Percentiles rank a stretch among this genome's conserved stretches.
phyloP scores from a whole-genome alignment of 1,140 invertebrate genomes.

The Zaprionus nigranus region DNA sequence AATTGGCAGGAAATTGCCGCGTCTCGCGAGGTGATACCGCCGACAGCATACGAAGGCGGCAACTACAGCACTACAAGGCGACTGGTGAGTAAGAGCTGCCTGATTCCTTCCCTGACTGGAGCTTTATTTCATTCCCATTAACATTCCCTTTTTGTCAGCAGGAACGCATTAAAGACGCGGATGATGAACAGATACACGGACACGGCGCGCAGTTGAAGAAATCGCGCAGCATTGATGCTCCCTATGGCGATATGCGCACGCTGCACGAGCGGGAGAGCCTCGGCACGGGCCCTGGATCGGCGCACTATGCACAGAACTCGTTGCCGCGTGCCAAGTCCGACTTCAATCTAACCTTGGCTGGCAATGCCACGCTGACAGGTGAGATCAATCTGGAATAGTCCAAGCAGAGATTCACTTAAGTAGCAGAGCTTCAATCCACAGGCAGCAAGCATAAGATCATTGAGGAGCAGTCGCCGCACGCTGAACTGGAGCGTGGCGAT shows the following conservation, averaged over 20 bases:
- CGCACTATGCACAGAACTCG: conserved; percentile 85
- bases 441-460: conserved; percentile 72
- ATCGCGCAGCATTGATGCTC: conserved; percentile 94
- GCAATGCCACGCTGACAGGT: conserved; percentile 51
- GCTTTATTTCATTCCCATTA: background rate
- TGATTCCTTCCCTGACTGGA: background rate
- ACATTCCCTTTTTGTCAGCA: conserved; percentile 11
- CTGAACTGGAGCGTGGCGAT: conserved; percentile 63
- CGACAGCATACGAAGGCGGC: conserved; percentile 74
- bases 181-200: conserved; percentile 61
- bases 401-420: background rate
- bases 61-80: conserved; percentile 66
- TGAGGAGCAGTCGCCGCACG: conserved; percentile 56
- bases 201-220: conserved; percentile 90
- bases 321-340: conserved; percentile 93
- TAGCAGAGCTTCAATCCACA: no score
- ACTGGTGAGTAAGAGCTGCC: conserved; percentile 64
- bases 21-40: conserved; percentile 90
- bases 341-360: conserved; percentile 91
- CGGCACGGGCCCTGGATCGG: conserved; percentile 28
- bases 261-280: conserved; percentile 85
- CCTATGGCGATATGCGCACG: conserved; percentile 91
- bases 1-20: conserved; percentile 95
- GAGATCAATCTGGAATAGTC: background rate
- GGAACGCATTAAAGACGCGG: conserved; percentile 85